Evolutionary conservation across 2,888 invertebrate genomes (phyloP).

Genomic region (Tetropium fuscum): DNA sequence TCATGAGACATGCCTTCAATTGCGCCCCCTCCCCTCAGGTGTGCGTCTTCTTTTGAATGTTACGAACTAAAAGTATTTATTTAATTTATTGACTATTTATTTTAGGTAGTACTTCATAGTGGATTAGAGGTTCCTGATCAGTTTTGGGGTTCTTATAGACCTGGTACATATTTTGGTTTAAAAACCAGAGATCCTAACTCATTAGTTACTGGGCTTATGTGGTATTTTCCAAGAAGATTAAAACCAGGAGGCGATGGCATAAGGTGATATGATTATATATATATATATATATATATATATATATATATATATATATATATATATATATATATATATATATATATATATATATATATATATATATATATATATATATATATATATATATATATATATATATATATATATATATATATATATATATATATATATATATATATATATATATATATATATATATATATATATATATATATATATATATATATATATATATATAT

Average conservation of each 20-base stretch:
- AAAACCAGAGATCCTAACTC: slow-evolving; percentile 92
- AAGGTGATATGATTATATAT: slow-evolving; percentile 65
- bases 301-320: slow-evolving; percentile 1
- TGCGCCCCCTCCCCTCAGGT: too few species aligned
- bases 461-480: not conserved
- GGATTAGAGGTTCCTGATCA: slow-evolving; percentile 80
- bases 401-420: not conserved
- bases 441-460: not conserved
- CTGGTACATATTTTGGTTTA: slow-evolving; percentile 90
- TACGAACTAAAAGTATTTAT: too few species aligned
- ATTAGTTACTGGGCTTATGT: slow-evolving; percentile 94
- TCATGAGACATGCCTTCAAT: too few species aligned
- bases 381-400: not conserved
- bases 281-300: not conserved
- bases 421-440: not conserved
- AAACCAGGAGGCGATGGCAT: slow-evolving; percentile 80
- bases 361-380: not conserved
- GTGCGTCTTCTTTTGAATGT: too few species aligned
- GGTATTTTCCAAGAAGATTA: slow-evolving; percentile 85
- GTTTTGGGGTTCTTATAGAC: slow-evolving; percentile 95
- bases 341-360: not conserved
- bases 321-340: not conserved
- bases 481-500: too few species aligned
- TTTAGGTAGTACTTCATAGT: slow-evolving; percentile 76
- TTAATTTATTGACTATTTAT: too few species aligned